Evolutionary conservation across 1,140 invertebrate species (phyloP).

Genomic region (Acromyrmex echinatior): DNA sequence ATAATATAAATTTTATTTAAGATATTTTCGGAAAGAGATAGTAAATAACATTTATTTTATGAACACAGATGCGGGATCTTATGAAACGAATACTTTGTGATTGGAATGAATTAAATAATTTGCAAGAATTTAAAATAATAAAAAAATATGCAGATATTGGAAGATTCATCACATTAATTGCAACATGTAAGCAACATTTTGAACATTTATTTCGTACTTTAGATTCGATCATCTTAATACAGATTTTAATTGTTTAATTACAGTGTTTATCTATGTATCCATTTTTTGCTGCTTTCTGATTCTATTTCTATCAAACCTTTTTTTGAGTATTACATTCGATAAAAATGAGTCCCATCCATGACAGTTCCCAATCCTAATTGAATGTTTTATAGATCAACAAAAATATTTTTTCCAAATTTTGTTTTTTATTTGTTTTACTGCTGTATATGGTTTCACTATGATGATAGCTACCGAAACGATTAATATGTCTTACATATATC

Average conservation of each 20-base stretch:
- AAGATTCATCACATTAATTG: conserved; percentile 11
- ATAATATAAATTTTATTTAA: too few species aligned
- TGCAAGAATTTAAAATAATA: conserved; percentile 46
- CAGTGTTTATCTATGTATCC: conserved; percentile 13
- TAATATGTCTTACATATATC: conserved; percentile 58
- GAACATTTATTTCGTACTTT: neutral
- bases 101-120: conserved; percentile 24
- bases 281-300: neutral
- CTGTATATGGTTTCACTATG: neutral
- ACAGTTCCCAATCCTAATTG: neutral
- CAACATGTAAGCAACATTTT: conserved; percentile 15
- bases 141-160: conserved; percentile 27
- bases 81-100: conserved; percentile 21
- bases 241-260: neutral
- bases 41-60: neutral
- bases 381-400: conserved; percentile 31
- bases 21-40: neutral
- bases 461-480: conserved; percentile 65
- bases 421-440: neutral
- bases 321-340: neutral
- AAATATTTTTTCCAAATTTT: conserved; percentile 61
- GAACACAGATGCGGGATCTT: neutral
- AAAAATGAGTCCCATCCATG: neutral
- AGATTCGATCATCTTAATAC: neutral
- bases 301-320: neutral